Conservation (phyloP, 1,140 invertebrate genomes). For the Drosophila tani region DNA sequence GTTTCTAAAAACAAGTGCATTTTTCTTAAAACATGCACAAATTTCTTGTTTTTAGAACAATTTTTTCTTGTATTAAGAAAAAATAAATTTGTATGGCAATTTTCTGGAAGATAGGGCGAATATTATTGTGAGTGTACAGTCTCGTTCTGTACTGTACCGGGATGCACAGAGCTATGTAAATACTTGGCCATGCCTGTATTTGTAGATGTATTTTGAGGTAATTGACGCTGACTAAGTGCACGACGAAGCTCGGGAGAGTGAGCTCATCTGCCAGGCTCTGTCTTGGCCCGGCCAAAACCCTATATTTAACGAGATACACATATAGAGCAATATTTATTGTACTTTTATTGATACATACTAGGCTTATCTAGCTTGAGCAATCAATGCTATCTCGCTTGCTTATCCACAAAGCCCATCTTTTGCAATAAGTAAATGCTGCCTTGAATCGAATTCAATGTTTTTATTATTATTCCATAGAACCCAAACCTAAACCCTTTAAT, state of each 20-base stretch:
- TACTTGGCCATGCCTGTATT: constrained; percentile 1
- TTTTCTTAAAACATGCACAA: too few relatives aligned
- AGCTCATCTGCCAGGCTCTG: constrained; percentile 44
- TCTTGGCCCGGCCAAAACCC: constrained; percentile 8
- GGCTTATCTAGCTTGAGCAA: constrained; percentile 18
- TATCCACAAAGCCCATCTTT: background rate
- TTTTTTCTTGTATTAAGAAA: too few relatives aligned
- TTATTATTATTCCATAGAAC: too few relatives aligned
- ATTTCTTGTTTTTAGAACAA: too few relatives aligned
- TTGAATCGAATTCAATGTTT: too few relatives aligned
- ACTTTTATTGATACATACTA: background rate
- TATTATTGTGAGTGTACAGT: background rate
- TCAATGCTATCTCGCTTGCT: constrained; percentile 22
- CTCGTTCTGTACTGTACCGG: constrained; percentile 16
- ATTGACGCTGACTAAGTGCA: constrained; percentile 54
- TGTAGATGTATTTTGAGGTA: constrained; percentile 20
- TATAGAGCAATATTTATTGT: background rate
- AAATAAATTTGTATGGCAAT: too few relatives aligned
- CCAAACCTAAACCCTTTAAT: background rate
- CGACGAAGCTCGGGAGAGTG: constrained; percentile 17
- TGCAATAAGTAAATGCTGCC: too few relatives aligned
- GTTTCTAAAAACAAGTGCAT: too few relatives aligned
- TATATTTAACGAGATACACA: background rate
- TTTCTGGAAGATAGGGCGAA: too few relatives aligned
- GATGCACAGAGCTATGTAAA: constrained; percentile 27